phyloP scores from a whole-genome alignment of 2,888 invertebrate genomes.

The Zygothrica quintamaculata region DNA sequence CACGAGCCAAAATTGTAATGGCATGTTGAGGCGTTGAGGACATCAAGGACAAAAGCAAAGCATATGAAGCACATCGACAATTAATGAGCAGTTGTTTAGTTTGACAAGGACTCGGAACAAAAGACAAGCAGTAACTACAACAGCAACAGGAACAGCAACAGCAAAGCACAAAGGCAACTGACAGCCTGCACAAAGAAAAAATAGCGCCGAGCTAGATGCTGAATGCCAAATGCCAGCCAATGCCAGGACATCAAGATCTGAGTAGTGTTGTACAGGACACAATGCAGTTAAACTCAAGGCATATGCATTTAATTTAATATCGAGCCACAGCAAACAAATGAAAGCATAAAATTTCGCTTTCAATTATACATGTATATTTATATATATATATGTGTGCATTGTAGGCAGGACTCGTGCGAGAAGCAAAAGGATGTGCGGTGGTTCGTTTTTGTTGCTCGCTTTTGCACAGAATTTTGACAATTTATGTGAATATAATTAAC shows the following conservation, averaged over 20 bases:
- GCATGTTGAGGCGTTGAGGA: conserved; percentile 20
- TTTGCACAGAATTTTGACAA: conserved; percentile 66
- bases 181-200: conserved; percentile 55
- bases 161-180: conserved; percentile 52
- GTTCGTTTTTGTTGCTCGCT: conserved; percentile 30
- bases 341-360: conserved; percentile 80
- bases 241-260: conserved; percentile 26
- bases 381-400: conserved; percentile 12
- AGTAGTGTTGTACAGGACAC: conserved; percentile 19
- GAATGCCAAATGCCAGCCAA: conserved; percentile 3
- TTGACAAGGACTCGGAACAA: conserved; percentile 35
- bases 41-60: conserved; percentile 46
- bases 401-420: conserved; percentile 7
- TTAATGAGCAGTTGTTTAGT: conserved; percentile 78
- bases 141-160: no score
- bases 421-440: conserved; percentile 2
- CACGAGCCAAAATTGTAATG: conserved; percentile 73
- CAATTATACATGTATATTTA: no score
- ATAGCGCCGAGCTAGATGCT: not conserved
- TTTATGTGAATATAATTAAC: conserved; percentile 82
- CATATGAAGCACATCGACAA: conserved; percentile 58
- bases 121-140: conserved; percentile 37
- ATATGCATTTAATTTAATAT: conserved; percentile 74
- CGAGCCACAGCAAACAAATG: conserved; percentile 46
- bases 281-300: conserved; percentile 48